Conservation (phyloP, 1,140 invertebrate genomes). For the Caenorhabditis inopinata region DNA sequence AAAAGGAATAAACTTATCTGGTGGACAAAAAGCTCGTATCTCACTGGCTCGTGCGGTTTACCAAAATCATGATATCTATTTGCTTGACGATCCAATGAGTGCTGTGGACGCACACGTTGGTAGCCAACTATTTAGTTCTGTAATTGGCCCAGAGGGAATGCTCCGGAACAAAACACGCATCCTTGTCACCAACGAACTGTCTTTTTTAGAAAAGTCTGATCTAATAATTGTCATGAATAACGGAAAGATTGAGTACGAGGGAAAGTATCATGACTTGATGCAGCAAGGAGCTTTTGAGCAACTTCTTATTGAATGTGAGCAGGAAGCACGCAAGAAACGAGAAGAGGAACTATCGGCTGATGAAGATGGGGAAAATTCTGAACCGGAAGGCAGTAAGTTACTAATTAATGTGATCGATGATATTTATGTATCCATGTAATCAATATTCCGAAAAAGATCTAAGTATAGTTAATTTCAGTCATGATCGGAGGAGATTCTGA, state of each 20-base stretch:
- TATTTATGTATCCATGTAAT: too few species aligned
- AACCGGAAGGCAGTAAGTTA: conserved; percentile 19
- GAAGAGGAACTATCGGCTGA: conserved; percentile 16
- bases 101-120: conserved; percentile 75
- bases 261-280: conserved; percentile 57
- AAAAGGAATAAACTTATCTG: conserved; percentile 73
- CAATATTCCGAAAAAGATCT: too few species aligned
- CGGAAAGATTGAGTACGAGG: conserved; percentile 54
- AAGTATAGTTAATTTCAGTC: neutral
- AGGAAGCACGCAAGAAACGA: conserved; percentile 38
- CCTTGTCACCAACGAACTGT: conserved; percentile 60
- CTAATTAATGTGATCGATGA: neutral
- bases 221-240: conserved; percentile 59
- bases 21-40: conserved; percentile 79
- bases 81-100: conserved; percentile 75
- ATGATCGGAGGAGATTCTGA: conserved; percentile 14
- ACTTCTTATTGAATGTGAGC: conserved; percentile 57
- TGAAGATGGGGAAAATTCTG: neutral
- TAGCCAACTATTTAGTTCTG: conserved; percentile 67
- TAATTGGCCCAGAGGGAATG: conserved; percentile 63
- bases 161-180: conserved; percentile 62
- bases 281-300: conserved; percentile 56
- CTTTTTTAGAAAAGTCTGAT: conserved; percentile 55
- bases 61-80: conserved; percentile 73
- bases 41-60: conserved; percentile 73